phyloP scores from a whole-genome alignment of 2,797 vertebrate genomes.

The Okamejei kenojei region DNA sequence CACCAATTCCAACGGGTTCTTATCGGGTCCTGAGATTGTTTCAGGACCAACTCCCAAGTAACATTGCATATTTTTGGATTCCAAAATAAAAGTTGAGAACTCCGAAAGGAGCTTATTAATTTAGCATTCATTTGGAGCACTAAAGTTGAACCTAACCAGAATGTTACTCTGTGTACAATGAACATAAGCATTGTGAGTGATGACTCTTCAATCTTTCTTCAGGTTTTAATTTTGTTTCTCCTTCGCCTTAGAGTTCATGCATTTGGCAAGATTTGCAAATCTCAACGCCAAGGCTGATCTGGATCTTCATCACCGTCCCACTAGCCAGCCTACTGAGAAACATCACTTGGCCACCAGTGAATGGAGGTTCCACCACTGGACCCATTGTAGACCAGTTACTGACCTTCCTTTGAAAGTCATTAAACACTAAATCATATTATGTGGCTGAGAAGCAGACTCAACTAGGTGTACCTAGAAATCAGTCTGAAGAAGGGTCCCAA shows the following conservation, averaged over 20 bases:
- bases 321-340: not conserved
- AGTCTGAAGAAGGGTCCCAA: no score
- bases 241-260: slow-evolving; percentile 1
- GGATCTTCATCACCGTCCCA: not conserved
- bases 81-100: no score
- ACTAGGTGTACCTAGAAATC: not conserved
- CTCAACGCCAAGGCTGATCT: not conserved
- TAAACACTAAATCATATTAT: not conserved
- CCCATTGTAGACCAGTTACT: no score
- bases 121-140: no score
- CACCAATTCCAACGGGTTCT: no score
- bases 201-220: slow-evolving; percentile 25
- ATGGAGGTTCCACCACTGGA: not conserved
- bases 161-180: no score
- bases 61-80: no score
- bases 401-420: not conserved
- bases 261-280: not conserved
- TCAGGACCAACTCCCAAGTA: no score
- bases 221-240: slow-evolving; percentile 6
- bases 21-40: no score
- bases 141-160: not conserved
- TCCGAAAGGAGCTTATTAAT: not conserved
- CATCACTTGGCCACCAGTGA: not conserved
- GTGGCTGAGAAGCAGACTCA: not conserved
- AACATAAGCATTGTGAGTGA: not conserved